Percentiles rank a stretch among this genome's conserved stretches.
phyloP scores from a whole-genome alignment of 2,888 invertebrate genomes.

The Seladonia tumulorum region DNA sequence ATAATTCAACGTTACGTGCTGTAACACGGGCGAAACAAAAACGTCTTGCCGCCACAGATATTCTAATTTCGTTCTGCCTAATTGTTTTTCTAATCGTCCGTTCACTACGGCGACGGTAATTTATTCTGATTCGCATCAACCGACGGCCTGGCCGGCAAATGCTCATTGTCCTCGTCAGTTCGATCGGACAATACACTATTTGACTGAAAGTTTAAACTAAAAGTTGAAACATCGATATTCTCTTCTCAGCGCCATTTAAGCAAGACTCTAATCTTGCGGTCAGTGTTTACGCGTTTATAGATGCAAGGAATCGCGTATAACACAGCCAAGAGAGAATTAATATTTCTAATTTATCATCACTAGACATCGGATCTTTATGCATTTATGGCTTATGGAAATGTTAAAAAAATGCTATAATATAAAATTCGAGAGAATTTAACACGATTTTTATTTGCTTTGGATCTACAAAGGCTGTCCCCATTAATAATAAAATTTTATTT shows the following conservation, averaged over 20 bases:
- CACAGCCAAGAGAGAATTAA: too few relatives aligned
- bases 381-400: too few relatives aligned
- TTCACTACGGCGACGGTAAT: not conserved
- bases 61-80: constrained; percentile 29
- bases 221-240: not conserved
- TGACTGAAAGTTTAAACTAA: not conserved
- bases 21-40: not conserved
- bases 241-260: too few relatives aligned
- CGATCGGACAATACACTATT: not conserved
- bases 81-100: constrained; percentile 13
- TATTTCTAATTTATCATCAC: not conserved
- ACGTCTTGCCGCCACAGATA: constrained; percentile 15
- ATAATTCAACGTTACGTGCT: constrained; percentile 14
- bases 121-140: not conserved
- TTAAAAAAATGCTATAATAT: too few relatives aligned
- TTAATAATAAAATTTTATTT: too few relatives aligned
- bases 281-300: too few relatives aligned
- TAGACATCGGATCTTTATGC: too few relatives aligned
- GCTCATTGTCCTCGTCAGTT: not conserved
- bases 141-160: not conserved
- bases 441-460: too few relatives aligned
- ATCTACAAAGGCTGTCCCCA: too few relatives aligned
- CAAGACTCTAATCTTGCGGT: too few relatives aligned
- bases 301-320: too few relatives aligned
- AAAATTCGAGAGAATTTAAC: too few relatives aligned